Percentiles rank a stretch among this genome's conserved stretches.
Conservation (phyloP, 2,888 invertebrate genomes). For the Artemia sp. region DNA sequence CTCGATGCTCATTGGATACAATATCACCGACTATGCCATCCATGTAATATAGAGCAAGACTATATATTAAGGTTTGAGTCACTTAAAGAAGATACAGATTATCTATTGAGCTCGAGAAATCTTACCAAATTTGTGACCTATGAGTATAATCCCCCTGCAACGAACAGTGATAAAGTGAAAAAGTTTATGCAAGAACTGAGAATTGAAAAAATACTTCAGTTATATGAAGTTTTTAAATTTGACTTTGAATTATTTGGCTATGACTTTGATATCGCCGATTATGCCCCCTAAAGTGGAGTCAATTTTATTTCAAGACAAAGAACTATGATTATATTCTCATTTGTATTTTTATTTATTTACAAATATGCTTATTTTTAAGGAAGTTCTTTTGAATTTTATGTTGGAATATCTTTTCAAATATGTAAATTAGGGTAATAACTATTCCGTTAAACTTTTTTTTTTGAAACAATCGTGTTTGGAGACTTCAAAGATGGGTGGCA, state of each 20-base stretch:
- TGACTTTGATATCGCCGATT: background rate
- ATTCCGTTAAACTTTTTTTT: no score
- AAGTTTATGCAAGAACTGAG: background rate
- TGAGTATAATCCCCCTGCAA: background rate
- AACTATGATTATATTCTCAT: no score
- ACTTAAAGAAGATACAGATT: constrained; percentile 10
- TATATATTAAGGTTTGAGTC: constrained; percentile 6
- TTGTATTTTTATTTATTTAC: no score
- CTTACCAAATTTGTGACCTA: background rate
- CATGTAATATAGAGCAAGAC: background rate
- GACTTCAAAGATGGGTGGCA: no score
- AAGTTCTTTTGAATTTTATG: no score
- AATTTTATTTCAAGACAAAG: no score
- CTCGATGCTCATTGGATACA: background rate
- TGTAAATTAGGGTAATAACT: no score
- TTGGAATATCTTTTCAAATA: no score
- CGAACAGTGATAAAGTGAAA: background rate
- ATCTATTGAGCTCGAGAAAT: background rate
- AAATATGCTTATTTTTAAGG: no score
- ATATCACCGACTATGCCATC: background rate
- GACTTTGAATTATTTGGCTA: background rate
- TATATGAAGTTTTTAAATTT: constrained; percentile 1
- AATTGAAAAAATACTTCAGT: background rate
- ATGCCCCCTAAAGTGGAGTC: no score
- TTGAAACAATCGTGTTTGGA: no score